phyloP scores from a whole-genome alignment of 2,888 invertebrate species.

The Drosophila robusta region DNA sequence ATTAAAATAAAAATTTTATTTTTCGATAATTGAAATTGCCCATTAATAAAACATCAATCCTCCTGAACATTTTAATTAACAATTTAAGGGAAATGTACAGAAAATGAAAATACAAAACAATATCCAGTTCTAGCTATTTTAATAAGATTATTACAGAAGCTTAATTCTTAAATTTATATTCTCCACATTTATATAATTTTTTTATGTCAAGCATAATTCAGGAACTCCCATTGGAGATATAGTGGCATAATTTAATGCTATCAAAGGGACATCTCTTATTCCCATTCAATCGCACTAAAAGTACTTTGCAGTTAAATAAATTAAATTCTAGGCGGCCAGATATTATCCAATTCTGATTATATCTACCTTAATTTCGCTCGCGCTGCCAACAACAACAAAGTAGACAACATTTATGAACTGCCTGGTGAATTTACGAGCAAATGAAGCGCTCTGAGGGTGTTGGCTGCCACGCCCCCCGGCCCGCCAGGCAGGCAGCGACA shows the following conservation, averaged over 20 bases:
- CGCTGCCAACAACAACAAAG: not conserved
- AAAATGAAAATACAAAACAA: too few relatives aligned
- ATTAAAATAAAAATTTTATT: too few relatives aligned
- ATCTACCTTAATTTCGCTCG: slow-evolving; percentile 34
- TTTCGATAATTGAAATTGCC: too few relatives aligned
- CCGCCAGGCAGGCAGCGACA: not conserved
- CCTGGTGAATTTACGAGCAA: slow-evolving; percentile 20
- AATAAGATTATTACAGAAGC: too few relatives aligned
- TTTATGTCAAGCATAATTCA: not conserved
- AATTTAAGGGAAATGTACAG: too few relatives aligned
- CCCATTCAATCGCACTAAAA: not conserved
- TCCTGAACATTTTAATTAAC: too few relatives aligned
- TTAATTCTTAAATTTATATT: too few relatives aligned
- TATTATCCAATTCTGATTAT: slow-evolving; percentile 55
- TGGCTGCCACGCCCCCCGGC: not conserved
- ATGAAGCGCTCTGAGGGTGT: slow-evolving; percentile 12
- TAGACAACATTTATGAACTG: slow-evolving; percentile 35
- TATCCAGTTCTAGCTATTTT: too few relatives aligned
- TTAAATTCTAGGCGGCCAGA: slow-evolving; percentile 51
- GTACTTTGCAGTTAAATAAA: slow-evolving; percentile 12
- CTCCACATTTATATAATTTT: too few relatives aligned
- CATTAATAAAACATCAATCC: too few relatives aligned
- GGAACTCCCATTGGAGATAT: not conserved
- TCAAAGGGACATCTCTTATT: not conserved
- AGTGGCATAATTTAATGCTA: not conserved